Percentiles rank a stretch among this genome's conserved stretches.
Conservation (phyloP, 1,140 invertebrate genomes). For the Coenobita brevimanus region DNA sequence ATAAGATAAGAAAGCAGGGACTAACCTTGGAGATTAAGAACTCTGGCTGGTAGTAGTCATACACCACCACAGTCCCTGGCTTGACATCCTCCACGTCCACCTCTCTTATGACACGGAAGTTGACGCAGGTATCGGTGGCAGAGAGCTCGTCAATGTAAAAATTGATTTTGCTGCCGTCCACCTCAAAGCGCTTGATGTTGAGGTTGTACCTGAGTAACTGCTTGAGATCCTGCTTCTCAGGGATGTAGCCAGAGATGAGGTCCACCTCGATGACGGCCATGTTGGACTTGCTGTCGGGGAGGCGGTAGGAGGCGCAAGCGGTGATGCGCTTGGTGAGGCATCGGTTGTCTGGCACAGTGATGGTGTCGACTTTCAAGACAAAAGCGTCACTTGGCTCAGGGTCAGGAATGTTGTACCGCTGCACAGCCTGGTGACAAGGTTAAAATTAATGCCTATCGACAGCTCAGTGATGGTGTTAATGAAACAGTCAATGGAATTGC, state of each 20-base stretch:
- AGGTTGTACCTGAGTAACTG: not conserved
- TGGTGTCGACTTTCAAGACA: conserved; percentile 35
- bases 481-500: too few species aligned
- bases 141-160: conserved; percentile 75
- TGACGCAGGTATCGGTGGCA: conserved; percentile 73
- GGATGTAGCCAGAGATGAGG: conserved; percentile 66
- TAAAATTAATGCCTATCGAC: too few species aligned
- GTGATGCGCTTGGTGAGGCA: conserved; percentile 49
- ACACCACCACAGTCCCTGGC: conserved; percentile 79
- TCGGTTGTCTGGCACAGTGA: not conserved
- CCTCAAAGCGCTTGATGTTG: conserved; percentile 73
- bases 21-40: conserved; percentile 73
- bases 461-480: too few species aligned
- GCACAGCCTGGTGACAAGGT: conserved; percentile 21
- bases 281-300: conserved; percentile 63
- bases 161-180: conserved; percentile 72
- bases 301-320: conserved; percentile 51
- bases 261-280: conserved; percentile 69
- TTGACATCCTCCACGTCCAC: conserved; percentile 76
- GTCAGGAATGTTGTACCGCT: conserved; percentile 41
- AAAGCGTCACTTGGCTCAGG: conserved; percentile 32
- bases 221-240: conserved; percentile 55
- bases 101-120: conserved; percentile 74
- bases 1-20: too few species aligned
- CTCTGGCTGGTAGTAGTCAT: conserved; percentile 80